Base-by-base conservation (phyloP, 2,797 vertebrate species). In the Leuciscus waleckii region DNA sequence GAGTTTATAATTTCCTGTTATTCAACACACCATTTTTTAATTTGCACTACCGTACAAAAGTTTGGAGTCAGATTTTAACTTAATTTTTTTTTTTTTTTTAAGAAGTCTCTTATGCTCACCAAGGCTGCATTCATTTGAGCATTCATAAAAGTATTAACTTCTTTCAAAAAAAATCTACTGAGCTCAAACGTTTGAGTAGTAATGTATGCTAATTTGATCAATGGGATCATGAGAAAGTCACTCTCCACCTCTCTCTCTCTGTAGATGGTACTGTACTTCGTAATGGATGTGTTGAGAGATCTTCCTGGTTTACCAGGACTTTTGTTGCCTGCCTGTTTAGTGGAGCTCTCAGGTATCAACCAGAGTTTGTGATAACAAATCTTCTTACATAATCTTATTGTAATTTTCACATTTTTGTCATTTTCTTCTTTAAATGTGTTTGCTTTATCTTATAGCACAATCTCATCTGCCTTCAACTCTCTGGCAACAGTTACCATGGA, bases 291-390 rank as follows among this genome's bases (percentile, higher is more conserved):
- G 29, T 95, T 98, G 87, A 90, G 83, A 81, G 95, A 90, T 14
- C 93, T 96, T 29, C 97, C 97, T 0, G 97, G 97, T 26, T 94
- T 98, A 4, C 93, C 97, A 0, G 97, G 97, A 0, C 95, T 98
- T 98, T 98, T 85, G 96, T 98, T 3, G 97, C 97, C 68, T 98
- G 97, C 89, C 95, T 98, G 84, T 98, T 98, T 94, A 98, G 97
- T 51, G 97, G 97, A 79, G 97, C 97, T 1, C 96, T 98, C 92
- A 98, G 97, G 97, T 98, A 93, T 90, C 39, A 76, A 70, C 4
- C 35, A 83, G 23, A 14, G 23, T 65, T 46, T 68, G 5, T 9
- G 4, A 78, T 9, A 43, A 79, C 13, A 37, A 5, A 7, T 71
- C 0, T 0, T 32, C 61, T 65, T 29, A 1, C 14, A 32, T 32